These are phyloP conservation scores for Caenorhabditis inopinata DNA, from an alignment of 1,140 invertebrate species.

Conservation along the genomic window DNA sequence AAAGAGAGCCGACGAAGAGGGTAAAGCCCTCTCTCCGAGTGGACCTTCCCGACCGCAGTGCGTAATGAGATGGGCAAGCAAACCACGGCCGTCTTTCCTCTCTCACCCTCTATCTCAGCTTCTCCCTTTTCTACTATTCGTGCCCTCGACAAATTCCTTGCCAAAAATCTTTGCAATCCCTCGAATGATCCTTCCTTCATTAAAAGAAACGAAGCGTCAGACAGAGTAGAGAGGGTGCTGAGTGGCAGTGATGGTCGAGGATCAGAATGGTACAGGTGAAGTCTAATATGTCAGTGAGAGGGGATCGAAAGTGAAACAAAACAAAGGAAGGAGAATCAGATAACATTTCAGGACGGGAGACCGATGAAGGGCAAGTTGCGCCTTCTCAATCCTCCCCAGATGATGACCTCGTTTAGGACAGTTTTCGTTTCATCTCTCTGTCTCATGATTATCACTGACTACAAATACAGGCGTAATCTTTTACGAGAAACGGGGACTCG, in stretches of 20 bases:
- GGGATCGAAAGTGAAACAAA: slow-evolving; percentile 31
- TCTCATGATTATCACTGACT: slow-evolving; percentile 18
- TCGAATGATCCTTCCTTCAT: neutral
- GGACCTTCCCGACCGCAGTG: neutral
- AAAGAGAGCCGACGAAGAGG: slow-evolving; percentile 23
- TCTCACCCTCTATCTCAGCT: neutral
- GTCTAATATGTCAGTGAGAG: neutral
- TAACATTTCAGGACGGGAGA: neutral
- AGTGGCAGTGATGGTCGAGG: neutral
- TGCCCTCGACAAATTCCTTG: neutral
- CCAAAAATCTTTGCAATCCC: neutral
- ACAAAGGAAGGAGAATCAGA: slow-evolving; percentile 26
- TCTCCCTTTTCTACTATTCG: neutral
- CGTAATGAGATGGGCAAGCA: slow-evolving; percentile 26
- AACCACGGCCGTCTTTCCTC: neutral
- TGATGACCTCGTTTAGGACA: slow-evolving; percentile 26
- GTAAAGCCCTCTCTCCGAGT: slow-evolving; percentile 11
- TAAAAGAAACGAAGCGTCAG: neutral
- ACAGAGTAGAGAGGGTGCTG: neutral
- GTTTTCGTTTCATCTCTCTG: neutral
- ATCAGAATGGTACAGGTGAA: too few relatives aligned
- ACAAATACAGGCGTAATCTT: neutral
- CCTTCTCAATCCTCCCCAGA: neutral
- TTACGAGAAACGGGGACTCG: too few relatives aligned
- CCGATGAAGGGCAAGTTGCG: neutral